Evolutionary conservation across 2,888 invertebrate genomes (phyloP).

Genomic region (Bugulina stolonifera): DNA sequence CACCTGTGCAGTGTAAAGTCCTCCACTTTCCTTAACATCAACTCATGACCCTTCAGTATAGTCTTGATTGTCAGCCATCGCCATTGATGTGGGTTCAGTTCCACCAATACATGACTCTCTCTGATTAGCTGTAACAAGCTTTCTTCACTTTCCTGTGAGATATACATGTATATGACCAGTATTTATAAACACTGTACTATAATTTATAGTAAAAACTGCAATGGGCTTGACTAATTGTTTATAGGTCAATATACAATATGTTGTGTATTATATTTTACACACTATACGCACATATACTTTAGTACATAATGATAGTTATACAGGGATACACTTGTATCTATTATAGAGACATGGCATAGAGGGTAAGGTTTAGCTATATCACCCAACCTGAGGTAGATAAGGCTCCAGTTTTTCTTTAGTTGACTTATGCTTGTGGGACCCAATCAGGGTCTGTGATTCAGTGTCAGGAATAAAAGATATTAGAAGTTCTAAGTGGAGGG

Average conservation of each 20-base stretch:
- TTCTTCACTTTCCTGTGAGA: background rate
- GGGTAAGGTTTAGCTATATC: too few relatives aligned
- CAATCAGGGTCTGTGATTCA: background rate
- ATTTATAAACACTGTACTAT: too few relatives aligned
- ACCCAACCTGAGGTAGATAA: conserved; percentile 28
- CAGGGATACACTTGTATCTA: too few relatives aligned
- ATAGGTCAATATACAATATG: too few relatives aligned
- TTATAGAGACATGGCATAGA: too few relatives aligned
- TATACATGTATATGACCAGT: too few relatives aligned
- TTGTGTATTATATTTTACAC: too few relatives aligned
- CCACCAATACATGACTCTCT: background rate
- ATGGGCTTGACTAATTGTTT: too few relatives aligned
- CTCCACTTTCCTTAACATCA: conserved; percentile 60
- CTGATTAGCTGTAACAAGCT: conserved; percentile 11
- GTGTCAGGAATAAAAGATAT: conserved; percentile 30
- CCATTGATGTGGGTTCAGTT: conserved; percentile 4
- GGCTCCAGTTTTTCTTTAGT: conserved; percentile 35
- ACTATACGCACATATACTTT: too few relatives aligned
- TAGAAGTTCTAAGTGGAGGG: conserved; percentile 60
- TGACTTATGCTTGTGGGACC: conserved; percentile 25
- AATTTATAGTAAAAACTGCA: too few relatives aligned
- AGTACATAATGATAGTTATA: too few relatives aligned
- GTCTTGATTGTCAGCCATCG: background rate
- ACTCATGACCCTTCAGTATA: conserved; percentile 49
- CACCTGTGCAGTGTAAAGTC: conserved; percentile 61